phyloP scores from a whole-genome alignment of 2,888 invertebrate genomes.

The Mimumesa dahlbomi region DNA sequence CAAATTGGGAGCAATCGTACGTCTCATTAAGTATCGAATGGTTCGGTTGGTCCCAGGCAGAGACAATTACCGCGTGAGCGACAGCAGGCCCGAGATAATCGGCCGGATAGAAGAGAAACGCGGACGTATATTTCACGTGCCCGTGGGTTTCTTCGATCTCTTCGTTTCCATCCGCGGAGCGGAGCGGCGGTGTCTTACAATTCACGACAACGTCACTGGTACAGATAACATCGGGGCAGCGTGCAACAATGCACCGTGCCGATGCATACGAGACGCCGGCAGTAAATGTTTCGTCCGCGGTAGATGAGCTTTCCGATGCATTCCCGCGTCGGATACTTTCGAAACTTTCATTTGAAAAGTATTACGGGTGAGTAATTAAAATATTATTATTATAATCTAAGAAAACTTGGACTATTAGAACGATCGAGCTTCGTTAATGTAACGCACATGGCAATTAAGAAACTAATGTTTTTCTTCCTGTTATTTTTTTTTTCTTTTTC shows the following conservation, averaged over 20 bases:
- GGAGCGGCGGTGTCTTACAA: slow-evolving; percentile 70
- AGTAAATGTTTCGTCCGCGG: slow-evolving; percentile 66
- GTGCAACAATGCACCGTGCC: slow-evolving; percentile 69
- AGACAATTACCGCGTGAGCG: slow-evolving; percentile 62
- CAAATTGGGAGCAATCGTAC: slow-evolving; percentile 62
- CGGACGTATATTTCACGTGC: slow-evolving; percentile 59
- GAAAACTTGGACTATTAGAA: slow-evolving; percentile 1
- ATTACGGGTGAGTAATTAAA: neutral
- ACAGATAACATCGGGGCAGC: slow-evolving; percentile 75
- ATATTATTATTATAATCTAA: neutral
- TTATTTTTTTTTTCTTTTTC: too few species aligned
- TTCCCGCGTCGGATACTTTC: neutral
- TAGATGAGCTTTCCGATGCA: neutral
- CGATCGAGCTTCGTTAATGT: slow-evolving; percentile 46
- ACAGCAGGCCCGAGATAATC: slow-evolving; percentile 60
- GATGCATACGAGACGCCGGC: slow-evolving; percentile 49
- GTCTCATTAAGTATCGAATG: slow-evolving; percentile 63
- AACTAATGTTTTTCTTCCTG: slow-evolving; percentile 37
- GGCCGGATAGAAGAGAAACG: slow-evolving; percentile 54
- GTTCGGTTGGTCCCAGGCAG: slow-evolving; percentile 39
- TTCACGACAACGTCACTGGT: slow-evolving; percentile 75
- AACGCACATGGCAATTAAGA: slow-evolving; percentile 45
- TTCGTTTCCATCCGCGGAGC: slow-evolving; percentile 52
- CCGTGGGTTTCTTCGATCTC: slow-evolving; percentile 59
- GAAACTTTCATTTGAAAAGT: neutral